Evolutionary conservation across 2,888 invertebrate species (phyloP).

Genomic region (Stramonita haemastoma): DNA sequence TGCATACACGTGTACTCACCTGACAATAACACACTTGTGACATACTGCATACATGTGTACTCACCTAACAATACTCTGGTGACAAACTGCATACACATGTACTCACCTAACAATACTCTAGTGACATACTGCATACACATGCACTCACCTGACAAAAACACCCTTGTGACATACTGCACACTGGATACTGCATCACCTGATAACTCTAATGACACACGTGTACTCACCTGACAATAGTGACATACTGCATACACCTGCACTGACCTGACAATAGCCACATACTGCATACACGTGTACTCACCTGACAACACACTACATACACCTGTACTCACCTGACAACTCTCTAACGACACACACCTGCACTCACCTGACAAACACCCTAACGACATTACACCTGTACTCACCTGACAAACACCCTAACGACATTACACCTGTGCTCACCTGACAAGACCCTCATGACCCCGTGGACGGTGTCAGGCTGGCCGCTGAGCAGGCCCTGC

Average conservation of each 20-base stretch:
- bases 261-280: background rate
- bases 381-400: background rate
- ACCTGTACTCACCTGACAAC: background rate
- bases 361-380: background rate
- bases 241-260: background rate
- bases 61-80: too few species aligned
- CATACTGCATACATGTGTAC: too few species aligned
- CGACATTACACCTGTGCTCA: conserved; percentile 49
- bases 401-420: background rate
- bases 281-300: background rate
- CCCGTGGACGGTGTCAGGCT: conserved; percentile 82
- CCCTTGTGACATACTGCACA: too few species aligned
- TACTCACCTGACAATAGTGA: too few species aligned
- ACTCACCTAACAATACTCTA: too few species aligned
- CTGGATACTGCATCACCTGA: too few species aligned
- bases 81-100: too few species aligned
- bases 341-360: background rate
- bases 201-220: too few species aligned
- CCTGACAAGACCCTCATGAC: conserved; percentile 84
- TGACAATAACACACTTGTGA: too few species aligned
- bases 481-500: conserved; percentile 81
- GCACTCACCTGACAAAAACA: too few species aligned
- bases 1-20: too few species aligned
- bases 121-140: too few species aligned
- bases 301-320: background rate